Conservation (phyloP, 2,888 invertebrate species). For the Diplazon laetatorius region DNA sequence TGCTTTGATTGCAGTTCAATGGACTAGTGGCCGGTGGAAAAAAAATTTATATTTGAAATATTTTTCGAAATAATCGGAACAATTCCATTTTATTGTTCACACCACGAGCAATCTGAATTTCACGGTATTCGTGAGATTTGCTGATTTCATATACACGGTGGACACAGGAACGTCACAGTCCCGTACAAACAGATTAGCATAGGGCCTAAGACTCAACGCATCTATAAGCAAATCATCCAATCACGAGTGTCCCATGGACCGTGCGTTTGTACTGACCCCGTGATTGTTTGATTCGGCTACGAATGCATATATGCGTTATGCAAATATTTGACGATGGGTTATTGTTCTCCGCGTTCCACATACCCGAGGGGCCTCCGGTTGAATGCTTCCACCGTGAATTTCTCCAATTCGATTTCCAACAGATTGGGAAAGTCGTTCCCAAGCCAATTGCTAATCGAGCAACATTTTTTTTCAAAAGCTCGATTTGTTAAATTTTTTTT, state of each 20-base stretch:
- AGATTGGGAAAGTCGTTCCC: conserved; percentile 21
- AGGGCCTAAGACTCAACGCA: conserved; percentile 59
- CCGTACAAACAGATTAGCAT: conserved; percentile 55
- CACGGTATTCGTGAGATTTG: conserved; percentile 22
- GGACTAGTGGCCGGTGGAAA: background rate
- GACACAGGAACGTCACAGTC: conserved; percentile 3
- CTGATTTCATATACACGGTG: conserved; percentile 4
- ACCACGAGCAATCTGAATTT: background rate
- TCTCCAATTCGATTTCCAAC: conserved; percentile 39
- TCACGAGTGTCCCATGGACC: conserved; percentile 42
- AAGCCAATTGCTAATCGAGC: background rate
- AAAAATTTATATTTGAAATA: no score
- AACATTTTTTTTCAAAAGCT: no score
- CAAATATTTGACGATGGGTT: conserved; percentile 63
- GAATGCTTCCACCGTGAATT: conserved; percentile 34
- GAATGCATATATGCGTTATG: conserved; percentile 61
- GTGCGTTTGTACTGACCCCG: conserved; percentile 28
- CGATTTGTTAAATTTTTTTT: no score
- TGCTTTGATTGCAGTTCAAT: background rate
- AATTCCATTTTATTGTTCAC: no score
- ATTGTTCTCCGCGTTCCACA: conserved; percentile 58
- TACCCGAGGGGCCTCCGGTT: conserved; percentile 25
- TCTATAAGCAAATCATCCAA: conserved; percentile 63
- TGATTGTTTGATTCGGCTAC: conserved; percentile 60
- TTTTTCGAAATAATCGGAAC: no score